Evolutionary conservation across 2,113 vertebrate species (phyloP).

Genomic region (Lycaon pictus): DNA sequence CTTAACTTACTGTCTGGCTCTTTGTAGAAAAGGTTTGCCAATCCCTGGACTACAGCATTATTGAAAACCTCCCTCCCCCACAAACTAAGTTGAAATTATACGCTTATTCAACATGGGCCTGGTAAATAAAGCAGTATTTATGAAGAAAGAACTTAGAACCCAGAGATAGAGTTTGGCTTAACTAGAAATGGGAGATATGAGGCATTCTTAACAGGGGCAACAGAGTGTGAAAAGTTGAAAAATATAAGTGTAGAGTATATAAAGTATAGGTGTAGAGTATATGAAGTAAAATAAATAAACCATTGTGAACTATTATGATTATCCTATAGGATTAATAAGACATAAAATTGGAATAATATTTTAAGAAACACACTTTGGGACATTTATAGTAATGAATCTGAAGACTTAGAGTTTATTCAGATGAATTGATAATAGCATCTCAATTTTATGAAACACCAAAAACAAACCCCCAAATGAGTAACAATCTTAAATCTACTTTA

Average conservation of each 20-base stretch:
- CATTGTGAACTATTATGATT: neutral
- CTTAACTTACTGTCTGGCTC: neutral
- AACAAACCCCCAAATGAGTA: neutral
- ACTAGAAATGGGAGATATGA: neutral
- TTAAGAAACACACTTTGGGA: neutral
- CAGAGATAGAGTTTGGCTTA: neutral
- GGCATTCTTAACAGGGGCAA: neutral
- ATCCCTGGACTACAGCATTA: neutral
- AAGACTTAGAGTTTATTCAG: neutral
- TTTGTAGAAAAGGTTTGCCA: neutral
- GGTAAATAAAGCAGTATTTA: neutral
- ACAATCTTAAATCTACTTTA: neutral
- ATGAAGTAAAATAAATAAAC: neutral
- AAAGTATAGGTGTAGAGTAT: neutral
- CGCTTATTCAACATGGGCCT: neutral
- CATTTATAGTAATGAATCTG: neutral
- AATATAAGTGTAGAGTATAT: neutral
- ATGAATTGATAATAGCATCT: neutral
- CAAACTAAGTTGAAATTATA: neutral
- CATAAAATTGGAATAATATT: neutral
- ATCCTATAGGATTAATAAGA: neutral
- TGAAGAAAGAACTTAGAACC: neutral
- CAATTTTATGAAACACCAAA: constrained; percentile 8
- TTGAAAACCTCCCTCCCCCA: neutral
- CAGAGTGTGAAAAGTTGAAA: neutral